phyloP scores from a whole-genome alignment of 2,888 invertebrate species.

The Drosophila paracracens region DNA sequence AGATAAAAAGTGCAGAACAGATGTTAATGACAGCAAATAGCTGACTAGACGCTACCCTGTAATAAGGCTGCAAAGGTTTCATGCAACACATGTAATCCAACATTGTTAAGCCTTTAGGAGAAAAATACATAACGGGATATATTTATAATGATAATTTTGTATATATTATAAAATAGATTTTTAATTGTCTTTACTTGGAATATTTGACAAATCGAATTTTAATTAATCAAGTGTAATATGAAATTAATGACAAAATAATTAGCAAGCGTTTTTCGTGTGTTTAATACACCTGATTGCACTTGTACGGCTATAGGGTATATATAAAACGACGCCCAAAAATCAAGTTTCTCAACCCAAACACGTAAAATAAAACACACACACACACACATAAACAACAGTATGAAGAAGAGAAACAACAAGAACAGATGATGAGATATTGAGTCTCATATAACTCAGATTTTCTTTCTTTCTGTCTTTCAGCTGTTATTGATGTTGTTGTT shows the following conservation, averaged over 20 bases:
- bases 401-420: slow-evolving; percentile 14
- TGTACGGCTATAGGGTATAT: slow-evolving; percentile 25
- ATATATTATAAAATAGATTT: not conserved
- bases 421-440: slow-evolving; percentile 27
- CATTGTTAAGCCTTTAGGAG: not conserved
- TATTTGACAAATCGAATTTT: slow-evolving; percentile 2
- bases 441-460: slow-evolving; percentile 22
- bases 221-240: slow-evolving; percentile 5
- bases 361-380: slow-evolving; percentile 43
- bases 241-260: slow-evolving; percentile 7
- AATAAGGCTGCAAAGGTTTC: not conserved
- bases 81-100: not conserved
- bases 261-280: not conserved
- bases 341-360: slow-evolving; percentile 45
- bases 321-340: slow-evolving; percentile 37
- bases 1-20: slow-evolving; percentile 35
- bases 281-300: not conserved
- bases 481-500: slow-evolving; percentile 5
- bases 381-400: slow-evolving; percentile 1
- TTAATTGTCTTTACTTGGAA: not conserved
- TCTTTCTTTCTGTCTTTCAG: slow-evolving; percentile 18
- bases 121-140: not conserved
- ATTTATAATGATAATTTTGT: not conserved
- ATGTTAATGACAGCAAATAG: not conserved
- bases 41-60: slow-evolving; percentile 23